Conservation (phyloP, 2,113 vertebrate species). For the Electrona antarctica region DNA sequence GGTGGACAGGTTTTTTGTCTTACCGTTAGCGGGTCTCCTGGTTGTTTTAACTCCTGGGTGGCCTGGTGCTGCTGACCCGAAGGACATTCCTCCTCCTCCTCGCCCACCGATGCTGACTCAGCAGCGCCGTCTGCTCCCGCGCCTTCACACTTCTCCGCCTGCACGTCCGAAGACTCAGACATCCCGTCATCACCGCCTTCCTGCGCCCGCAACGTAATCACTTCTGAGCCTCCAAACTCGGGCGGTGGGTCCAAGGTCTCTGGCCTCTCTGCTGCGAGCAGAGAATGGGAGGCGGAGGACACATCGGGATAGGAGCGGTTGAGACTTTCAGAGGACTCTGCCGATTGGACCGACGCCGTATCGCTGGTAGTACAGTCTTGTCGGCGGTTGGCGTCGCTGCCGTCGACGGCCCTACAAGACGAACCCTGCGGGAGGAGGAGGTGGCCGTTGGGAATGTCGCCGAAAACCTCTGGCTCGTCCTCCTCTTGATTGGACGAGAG, state of each 20-base stretch:
- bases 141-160: slow-evolving; percentile 24
- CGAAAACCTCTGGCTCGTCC: slow-evolving; percentile 64
- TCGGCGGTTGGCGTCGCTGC: slow-evolving; percentile 82
- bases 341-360: slow-evolving; percentile 51
- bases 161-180: slow-evolving; percentile 12
- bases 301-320: slow-evolving; percentile 51
- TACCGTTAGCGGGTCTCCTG: slow-evolving; percentile 85
- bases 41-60: slow-evolving; percentile 81
- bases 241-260: slow-evolving; percentile 10
- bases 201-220: slow-evolving; percentile 7
- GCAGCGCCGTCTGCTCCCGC: slow-evolving; percentile 3
- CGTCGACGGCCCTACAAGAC: slow-evolving; percentile 78
- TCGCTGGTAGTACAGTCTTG: slow-evolving; percentile 76
- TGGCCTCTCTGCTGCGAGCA: slow-evolving; percentile 1
- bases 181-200: neutral
- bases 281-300: slow-evolving; percentile 14
- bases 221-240: slow-evolving; percentile 6
- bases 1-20: slow-evolving; percentile 50
- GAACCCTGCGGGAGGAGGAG: slow-evolving; percentile 72
- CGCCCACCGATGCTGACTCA: slow-evolving; percentile 74
- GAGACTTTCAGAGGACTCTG: slow-evolving; percentile 49
- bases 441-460: slow-evolving; percentile 84
- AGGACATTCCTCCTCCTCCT: slow-evolving; percentile 74
- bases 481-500: slow-evolving; percentile 74
- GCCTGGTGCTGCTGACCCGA: slow-evolving; percentile 80